Evolutionary conservation across 2,113 vertebrate species (phyloP), one percentile per base, ranked within the genome.

Genomic region (Vulpes lagopus): DNA sequence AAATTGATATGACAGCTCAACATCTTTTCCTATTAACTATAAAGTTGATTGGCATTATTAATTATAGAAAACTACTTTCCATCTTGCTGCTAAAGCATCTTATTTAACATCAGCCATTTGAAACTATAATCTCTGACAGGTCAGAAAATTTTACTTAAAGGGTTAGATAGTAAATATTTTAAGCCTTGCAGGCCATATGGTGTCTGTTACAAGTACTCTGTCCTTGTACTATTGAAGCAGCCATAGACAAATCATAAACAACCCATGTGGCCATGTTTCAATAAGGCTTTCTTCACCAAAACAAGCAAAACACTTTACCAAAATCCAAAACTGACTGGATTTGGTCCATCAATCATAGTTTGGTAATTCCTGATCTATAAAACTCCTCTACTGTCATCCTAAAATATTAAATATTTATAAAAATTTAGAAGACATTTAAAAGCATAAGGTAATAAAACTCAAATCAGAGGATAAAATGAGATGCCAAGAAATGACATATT

Each of bases 71-170:
- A 85, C 22, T 89, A 76, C 43, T 78, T 95, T 93, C 30, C 49
- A 82, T 60, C 16, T 30, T 78, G 49, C 11, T 87, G 55, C 30
- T 95, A 5, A 81, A 64, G 59, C 65, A 95, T 90, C 27, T 92
- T 84, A 89, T 86, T 86, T 93, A 90, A 90, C 38, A 86, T 25
- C 73, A 94, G 76, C n/a, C 65, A 82, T 74, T 89, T 87, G 81
- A 97, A 94, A 74, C 65, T 94, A 11, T 83, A 74, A 65, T 65
- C 92, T 92, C 35, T 69, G 95, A 59, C 10, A 22, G 35, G 17
- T 79, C 19, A 95, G 43, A 12, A 96, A 97, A 96, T 32, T n/a
- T 88, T 87, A 91, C 51, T 51, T 73, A 83, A 97, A 91, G 76
- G 51, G 14, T 32, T 25, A 90, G 9, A 65, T 71, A 69, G 69